Base-by-base conservation (phyloP, 1,140 invertebrate genomes). In the Epicauta chinensis region DNA sequence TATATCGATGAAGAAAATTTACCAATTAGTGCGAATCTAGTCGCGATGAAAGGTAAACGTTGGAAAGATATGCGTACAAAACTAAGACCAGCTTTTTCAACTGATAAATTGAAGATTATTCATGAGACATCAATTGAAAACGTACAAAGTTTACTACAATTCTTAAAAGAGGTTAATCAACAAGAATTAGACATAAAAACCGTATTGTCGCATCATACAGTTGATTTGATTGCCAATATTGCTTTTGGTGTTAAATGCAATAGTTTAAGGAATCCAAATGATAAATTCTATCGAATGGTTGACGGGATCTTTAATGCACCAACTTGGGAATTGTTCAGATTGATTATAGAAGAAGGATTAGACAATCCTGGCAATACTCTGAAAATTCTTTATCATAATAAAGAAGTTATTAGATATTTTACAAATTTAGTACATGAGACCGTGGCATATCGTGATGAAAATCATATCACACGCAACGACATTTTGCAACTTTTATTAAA, bases 81-180 rank as follows among this genome's bases (percentile, higher is more conserved):
- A 48, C 40, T 77, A 16, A 71, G 69, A 1, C 73, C 73, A 13
- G 68, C 75, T 9, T 77, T 78, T 53, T 69, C 75, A 1, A 69
- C 71, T 29, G 69, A 68, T 0, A 75, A 74, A 53, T 58, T 78
- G 44, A 75, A 71, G 55, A 51, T 43, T 6, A 74, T 77, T n/a
- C n/a, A n/a, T n/a, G n/a, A n/a, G n/a, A n/a, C n/a, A n/a, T n/a
- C n/a, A n/a, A n/a, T n/a, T n/a, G n/a, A n/a, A n/a, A n/a, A n/a
- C n/a, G 70, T 72, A 71, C 51, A 40, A 51, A 6, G 52, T 47
- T 0, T 1, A 54, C 1, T n/a, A 30, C 29, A 30, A 10, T n/a
- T n/a, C n/a, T n/a, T n/a, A n/a, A n/a, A n/a, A n/a, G n/a, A n/a
- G n/a, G n/a, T n/a, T 5, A 4, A 5, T 37, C 3, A 5, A 4